Conservation (phyloP, 2,113 vertebrate genomes). For the Cebidichthys violaceus region DNA sequence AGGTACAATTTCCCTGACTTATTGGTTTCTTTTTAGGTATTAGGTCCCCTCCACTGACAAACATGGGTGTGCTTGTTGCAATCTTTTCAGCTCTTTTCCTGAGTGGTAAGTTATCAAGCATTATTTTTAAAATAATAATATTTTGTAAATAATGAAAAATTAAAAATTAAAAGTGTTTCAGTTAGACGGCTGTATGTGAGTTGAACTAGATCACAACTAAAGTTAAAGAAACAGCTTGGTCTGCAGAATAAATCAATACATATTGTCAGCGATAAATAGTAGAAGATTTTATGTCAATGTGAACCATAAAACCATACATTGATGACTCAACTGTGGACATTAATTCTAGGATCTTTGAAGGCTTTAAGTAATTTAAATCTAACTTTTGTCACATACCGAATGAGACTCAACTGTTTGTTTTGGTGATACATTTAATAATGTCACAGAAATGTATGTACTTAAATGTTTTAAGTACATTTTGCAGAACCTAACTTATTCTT, state of each 20-base stretch:
- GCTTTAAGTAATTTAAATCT: not conserved
- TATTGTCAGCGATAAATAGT: not conserved
- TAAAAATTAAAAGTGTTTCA: not conserved
- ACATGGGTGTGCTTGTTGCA: conserved; percentile 38
- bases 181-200: not conserved
- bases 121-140: not conserved
- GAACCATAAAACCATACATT: not conserved
- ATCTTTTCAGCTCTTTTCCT: conserved; percentile 44
- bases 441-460: not conserved
- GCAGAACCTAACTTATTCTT: not conserved
- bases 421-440: not conserved
- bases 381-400: not conserved
- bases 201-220: not conserved
- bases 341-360: not conserved
- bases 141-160: not conserved
- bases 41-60: conserved; percentile 19
- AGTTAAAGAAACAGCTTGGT: not conserved
- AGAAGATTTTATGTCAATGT: not conserved
- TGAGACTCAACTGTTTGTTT: not conserved
- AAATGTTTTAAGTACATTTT: not conserved
- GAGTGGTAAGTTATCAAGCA: conserved; percentile 28
- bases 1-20: not conserved
- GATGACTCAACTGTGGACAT: not conserved
- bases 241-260: not conserved
- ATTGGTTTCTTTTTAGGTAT: not conserved